Percentiles rank a stretch among this genome's conserved stretches.
phyloP scores from a whole-genome alignment of 2,113 vertebrate genomes.

The Mugil cephalus region DNA sequence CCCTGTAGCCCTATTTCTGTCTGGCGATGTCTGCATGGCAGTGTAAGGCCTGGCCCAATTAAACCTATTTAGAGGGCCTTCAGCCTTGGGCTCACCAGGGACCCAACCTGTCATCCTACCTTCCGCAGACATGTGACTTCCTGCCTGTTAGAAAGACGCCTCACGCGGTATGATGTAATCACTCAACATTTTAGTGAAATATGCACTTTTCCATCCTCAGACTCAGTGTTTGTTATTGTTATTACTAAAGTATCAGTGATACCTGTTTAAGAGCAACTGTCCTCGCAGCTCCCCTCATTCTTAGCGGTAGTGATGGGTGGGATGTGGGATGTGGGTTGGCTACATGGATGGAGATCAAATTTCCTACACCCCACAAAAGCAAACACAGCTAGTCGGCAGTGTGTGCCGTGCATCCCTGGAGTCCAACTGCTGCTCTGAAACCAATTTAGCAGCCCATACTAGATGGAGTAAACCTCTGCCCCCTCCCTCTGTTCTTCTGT shows the following conservation, averaged over 20 bases:
- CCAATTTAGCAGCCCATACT: slow-evolving; percentile 88
- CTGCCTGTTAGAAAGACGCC: slow-evolving; percentile 54
- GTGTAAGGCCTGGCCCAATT: slow-evolving; percentile 71
- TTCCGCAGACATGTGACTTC: slow-evolving; percentile 66
- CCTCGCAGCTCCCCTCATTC: slow-evolving; percentile 56
- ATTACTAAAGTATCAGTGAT: slow-evolving; percentile 58
- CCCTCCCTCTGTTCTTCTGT: slow-evolving; percentile 65
- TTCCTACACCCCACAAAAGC: slow-evolving; percentile 81
- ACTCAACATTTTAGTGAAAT: slow-evolving; percentile 51
- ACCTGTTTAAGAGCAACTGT: slow-evolving; percentile 55
- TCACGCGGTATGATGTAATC: slow-evolving; percentile 72
- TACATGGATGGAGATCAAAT: slow-evolving; percentile 75
- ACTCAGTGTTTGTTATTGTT: slow-evolving; percentile 60
- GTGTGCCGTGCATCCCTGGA: slow-evolving; percentile 81
- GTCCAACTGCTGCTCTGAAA: slow-evolving; percentile 89
- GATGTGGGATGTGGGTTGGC: slow-evolving; percentile 77
- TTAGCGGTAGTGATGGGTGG: slow-evolving; percentile 68
- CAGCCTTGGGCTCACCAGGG: slow-evolving; percentile 68
- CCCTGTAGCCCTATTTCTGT: slow-evolving; percentile 65
- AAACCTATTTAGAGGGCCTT: slow-evolving; percentile 79
- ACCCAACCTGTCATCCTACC: slow-evolving; percentile 67
- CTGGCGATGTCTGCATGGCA: slow-evolving; percentile 68
- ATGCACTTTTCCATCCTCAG: slow-evolving; percentile 45
- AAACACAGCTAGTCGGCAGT: slow-evolving; percentile 79
- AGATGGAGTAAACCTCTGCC: slow-evolving; percentile 86